Percentiles rank a stretch among this genome's conserved stretches.
Conservation (phyloP, 2,797 vertebrate species). For the Aulostomus chinensis region DNA sequence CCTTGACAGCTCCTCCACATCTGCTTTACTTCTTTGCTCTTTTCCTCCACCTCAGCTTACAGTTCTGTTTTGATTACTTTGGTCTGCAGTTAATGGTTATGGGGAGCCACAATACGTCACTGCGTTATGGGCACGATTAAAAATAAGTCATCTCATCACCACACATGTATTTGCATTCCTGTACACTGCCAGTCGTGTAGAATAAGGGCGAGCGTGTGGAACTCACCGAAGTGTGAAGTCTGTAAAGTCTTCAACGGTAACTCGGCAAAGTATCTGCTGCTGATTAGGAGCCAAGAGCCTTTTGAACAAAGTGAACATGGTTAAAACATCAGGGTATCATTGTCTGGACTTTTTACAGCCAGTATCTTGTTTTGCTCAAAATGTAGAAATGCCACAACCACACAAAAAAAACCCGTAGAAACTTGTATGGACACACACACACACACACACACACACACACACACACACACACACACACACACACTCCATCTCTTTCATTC, state of each 20-base stretch:
- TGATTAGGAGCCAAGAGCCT: constrained; percentile 23
- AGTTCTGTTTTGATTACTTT: constrained; percentile 42
- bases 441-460: neutral
- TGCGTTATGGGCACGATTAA: constrained; percentile 60
- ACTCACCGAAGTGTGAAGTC: constrained; percentile 11
- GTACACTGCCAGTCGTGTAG: constrained; percentile 14
- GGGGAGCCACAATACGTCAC: constrained; percentile 43
- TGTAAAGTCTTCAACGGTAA: constrained; percentile 18
- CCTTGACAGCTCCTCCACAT: constrained; percentile 20
- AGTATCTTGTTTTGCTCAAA: no score
- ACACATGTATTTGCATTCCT: constrained; percentile 47
- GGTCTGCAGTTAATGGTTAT: no score
- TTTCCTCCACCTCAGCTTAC: constrained; percentile 11
- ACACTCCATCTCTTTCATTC: neutral
- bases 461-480: neutral
- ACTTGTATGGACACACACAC: neutral
- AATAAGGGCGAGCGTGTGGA: constrained; percentile 23
- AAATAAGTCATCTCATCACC: constrained; percentile 46
- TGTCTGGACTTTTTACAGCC: constrained; percentile 34
- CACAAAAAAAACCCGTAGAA: neutral
- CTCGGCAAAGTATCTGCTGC: constrained; percentile 12
- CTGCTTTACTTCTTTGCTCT: constrained; percentile 1
- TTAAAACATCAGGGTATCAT: constrained; percentile 30
- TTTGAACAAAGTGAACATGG: constrained; percentile 38
- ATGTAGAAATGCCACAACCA: no score